Evolutionary conservation across 2,113 vertebrate species (phyloP).

Genomic region (Trochalopteron elliotii): DNA sequence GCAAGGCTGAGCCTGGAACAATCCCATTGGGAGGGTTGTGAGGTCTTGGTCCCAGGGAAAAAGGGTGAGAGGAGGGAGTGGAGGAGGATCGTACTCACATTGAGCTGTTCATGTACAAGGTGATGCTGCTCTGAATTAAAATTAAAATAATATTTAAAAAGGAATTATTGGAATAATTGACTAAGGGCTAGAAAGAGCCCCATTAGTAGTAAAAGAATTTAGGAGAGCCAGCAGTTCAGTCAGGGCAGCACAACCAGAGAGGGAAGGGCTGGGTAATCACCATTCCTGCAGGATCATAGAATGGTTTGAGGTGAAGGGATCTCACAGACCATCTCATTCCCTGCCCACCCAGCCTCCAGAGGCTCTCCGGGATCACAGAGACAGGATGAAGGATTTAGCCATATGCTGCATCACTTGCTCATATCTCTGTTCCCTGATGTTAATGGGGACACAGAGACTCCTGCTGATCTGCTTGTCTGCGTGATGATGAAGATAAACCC

Average conservation of each 20-base stretch:
- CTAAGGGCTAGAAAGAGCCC: no score
- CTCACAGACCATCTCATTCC: neutral
- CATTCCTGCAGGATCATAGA: neutral
- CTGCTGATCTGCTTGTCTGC: neutral
- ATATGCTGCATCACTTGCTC: neutral
- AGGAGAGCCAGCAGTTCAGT: no score
- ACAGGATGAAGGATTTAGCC: neutral
- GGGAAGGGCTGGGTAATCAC: neutral
- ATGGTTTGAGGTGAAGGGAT: neutral
- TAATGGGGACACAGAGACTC: neutral
- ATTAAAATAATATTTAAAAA: neutral
- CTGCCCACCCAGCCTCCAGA: neutral
- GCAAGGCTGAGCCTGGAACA: neutral
- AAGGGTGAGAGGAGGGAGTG: neutral
- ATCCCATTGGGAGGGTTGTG: neutral
- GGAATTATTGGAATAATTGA: neutral
- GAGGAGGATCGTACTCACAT: neutral
- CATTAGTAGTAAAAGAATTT: no score
- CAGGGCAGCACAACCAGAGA: neutral
- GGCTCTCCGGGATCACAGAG: neutral
- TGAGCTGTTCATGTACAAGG: fast-evolving
- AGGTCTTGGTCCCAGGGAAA: neutral
- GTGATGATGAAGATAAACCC: neutral
- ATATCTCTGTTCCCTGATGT: neutral
- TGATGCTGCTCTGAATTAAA: neutral